Evolutionary conservation across 1,140 invertebrate species (phyloP).

Genomic region (Drosophila tsacasi): DNA sequence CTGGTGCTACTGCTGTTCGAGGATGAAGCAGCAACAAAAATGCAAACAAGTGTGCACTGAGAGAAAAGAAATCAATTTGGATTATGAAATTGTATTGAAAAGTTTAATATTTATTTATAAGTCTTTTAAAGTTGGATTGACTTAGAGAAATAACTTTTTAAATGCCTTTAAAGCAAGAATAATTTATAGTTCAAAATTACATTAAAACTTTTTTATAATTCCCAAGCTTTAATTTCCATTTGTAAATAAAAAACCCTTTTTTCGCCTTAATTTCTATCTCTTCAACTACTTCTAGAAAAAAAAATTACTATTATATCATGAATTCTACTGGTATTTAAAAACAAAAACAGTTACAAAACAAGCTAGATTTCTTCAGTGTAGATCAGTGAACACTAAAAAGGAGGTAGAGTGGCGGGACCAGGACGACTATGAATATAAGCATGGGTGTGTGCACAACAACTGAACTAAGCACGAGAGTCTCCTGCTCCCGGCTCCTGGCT

Average conservation of each 20-base stretch:
- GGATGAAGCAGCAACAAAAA: constrained; percentile 39
- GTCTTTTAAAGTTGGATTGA: too few species aligned
- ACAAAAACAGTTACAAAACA: background rate
- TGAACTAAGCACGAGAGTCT: constrained; percentile 33
- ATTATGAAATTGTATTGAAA: background rate
- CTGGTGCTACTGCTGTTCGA: constrained; percentile 33
- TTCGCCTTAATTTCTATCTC: too few species aligned
- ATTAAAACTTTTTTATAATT: background rate
- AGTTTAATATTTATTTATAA: too few species aligned
- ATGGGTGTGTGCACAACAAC: constrained; percentile 37
- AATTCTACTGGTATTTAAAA: background rate
- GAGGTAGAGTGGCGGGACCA: background rate
- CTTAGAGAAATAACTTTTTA: background rate
- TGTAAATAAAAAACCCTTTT: too few species aligned
- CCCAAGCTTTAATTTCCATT: background rate
- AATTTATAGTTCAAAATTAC: background rate
- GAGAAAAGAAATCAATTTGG: background rate
- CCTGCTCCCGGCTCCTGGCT: constrained; percentile 4
- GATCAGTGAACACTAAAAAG: background rate
- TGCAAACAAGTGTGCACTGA: constrained; percentile 46
- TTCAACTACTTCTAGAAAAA: too few species aligned
- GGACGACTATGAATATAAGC: constrained; percentile 31
- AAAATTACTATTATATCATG: background rate
- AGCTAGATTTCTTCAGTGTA: background rate
- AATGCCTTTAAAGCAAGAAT: background rate